These are phyloP conservation scores for Camponotus fellah DNA, from an alignment of 2,888 invertebrate genomes.

Conservation along the genomic window DNA sequence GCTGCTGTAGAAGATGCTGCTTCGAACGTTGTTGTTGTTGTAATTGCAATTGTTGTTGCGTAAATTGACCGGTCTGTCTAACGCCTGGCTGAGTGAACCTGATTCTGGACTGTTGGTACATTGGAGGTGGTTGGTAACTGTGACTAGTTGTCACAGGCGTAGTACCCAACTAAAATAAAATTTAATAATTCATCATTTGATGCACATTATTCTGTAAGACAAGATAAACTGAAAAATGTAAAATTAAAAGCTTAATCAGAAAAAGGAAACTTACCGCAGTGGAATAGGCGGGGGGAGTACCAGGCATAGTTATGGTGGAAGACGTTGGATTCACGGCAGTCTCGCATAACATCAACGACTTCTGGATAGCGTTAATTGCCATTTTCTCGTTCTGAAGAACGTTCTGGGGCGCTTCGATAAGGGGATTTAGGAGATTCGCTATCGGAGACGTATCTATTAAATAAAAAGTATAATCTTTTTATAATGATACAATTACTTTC, in stretches of 20 bases:
- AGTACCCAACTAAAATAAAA: constrained; percentile 79
- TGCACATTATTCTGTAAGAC: not conserved
- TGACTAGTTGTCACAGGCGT: constrained; percentile 85
- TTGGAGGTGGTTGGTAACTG: constrained; percentile 85
- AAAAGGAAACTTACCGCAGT: constrained; percentile 86
- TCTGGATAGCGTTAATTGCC: constrained; percentile 95
- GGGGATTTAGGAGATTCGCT: constrained; percentile 86
- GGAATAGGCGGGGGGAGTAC: constrained; percentile 89
- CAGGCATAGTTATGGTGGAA: constrained; percentile 87
- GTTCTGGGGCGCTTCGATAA: constrained; percentile 84
- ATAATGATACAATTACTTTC: constrained; percentile 62
- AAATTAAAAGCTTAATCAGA: not conserved
- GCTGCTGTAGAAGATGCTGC: constrained; percentile 85
- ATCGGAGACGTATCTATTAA: constrained; percentile 82
- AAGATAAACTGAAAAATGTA: not conserved
- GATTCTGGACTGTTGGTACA: constrained; percentile 84
- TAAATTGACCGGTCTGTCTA: constrained; percentile 80
- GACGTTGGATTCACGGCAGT: constrained; percentile 89
- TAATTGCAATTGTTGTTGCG: constrained; percentile 85
- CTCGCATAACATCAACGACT: constrained; percentile 96
- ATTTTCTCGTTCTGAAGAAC: constrained; percentile 91
- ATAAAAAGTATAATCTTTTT: constrained; percentile 51
- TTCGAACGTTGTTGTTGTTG: constrained; percentile 83
- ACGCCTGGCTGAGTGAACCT: constrained; percentile 81
- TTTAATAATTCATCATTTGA: constrained; percentile 5